These are phyloP conservation scores for Leucoraja erinaceus DNA, from an alignment of 2,113 vertebrate species.

Conservation along the genomic window DNA sequence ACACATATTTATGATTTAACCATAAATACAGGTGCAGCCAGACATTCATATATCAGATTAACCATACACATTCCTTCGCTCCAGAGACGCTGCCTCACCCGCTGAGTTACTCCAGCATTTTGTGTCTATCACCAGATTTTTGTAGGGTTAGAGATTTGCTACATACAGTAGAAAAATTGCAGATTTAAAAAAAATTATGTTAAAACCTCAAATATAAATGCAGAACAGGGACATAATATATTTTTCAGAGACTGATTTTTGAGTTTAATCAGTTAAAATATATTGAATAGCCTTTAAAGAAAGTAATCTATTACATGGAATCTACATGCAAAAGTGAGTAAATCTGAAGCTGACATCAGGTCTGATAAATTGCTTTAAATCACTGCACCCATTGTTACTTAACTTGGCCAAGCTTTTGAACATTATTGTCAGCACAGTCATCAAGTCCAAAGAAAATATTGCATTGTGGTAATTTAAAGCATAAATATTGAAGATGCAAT, in stretches of 20 bases:
- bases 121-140: not conserved
- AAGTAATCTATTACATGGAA: constrained; percentile 53
- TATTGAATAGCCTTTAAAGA: constrained; percentile 47
- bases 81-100: too few species aligned
- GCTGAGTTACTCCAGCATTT: too few species aligned
- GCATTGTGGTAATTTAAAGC: constrained; percentile 6
- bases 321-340: constrained; percentile 51
- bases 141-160: not conserved
- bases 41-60: not conserved
- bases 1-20: not conserved
- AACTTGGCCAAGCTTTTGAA: constrained; percentile 52
- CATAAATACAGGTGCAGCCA: not conserved
- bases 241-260: not conserved
- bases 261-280: constrained; percentile 23
- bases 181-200: not conserved
- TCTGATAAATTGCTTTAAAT: constrained; percentile 56
- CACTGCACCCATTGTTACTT: constrained; percentile 49
- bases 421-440: constrained; percentile 21
- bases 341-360: constrained; percentile 54
- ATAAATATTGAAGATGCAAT: not conserved
- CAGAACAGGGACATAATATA: not conserved
- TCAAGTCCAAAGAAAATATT: not conserved
- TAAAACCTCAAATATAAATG: not conserved
- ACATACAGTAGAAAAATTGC: not conserved
- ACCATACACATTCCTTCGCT: not conserved